Conservation (phyloP, 1,140 invertebrate species). For the Drosophila ironensis region DNA sequence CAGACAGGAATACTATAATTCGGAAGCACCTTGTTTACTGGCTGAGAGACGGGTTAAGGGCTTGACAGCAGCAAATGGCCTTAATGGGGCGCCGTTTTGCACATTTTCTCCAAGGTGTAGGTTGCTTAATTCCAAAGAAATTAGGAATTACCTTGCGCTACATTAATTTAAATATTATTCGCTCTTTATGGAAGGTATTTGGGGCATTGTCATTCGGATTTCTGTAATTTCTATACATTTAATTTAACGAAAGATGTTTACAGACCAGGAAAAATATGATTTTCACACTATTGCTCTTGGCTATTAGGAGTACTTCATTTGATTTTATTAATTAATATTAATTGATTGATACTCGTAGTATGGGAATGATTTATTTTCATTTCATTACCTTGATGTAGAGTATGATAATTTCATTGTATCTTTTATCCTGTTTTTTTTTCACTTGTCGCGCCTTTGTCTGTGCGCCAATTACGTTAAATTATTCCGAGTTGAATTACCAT, state of each 20-base stretch:
- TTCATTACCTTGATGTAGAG: slow-evolving; percentile 4
- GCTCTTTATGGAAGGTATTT: no score
- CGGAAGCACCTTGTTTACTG: neutral
- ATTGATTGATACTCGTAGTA: no score
- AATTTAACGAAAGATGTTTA: no score
- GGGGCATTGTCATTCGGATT: no score
- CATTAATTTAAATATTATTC: neutral
- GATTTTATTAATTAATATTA: no score
- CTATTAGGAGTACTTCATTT: no score
- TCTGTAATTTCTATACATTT: no score
- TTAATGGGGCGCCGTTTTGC: slow-evolving; percentile 24
- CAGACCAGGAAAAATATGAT: no score
- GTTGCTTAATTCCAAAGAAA: neutral
- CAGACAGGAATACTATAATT: neutral
- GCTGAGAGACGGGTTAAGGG: slow-evolving; percentile 36
- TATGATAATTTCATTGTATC: slow-evolving; percentile 15
- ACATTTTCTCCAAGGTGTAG: slow-evolving; percentile 6
- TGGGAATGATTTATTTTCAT: neutral
- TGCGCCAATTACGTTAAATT: slow-evolving; percentile 70
- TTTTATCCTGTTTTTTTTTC: slow-evolving; percentile 2
- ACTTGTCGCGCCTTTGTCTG: slow-evolving; percentile 19
- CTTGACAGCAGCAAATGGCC: slow-evolving; percentile 12
- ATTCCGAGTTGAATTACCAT: slow-evolving; percentile 65
- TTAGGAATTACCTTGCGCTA: neutral
- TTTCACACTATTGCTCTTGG: no score